A percentile compares a stretch with the other conserved stretches of the same genome.
These are phyloP conservation scores for Callospermophilus lateralis DNA, from an alignment of 2,113 vertebrate genomes.

Conservation along the genomic window DNA sequence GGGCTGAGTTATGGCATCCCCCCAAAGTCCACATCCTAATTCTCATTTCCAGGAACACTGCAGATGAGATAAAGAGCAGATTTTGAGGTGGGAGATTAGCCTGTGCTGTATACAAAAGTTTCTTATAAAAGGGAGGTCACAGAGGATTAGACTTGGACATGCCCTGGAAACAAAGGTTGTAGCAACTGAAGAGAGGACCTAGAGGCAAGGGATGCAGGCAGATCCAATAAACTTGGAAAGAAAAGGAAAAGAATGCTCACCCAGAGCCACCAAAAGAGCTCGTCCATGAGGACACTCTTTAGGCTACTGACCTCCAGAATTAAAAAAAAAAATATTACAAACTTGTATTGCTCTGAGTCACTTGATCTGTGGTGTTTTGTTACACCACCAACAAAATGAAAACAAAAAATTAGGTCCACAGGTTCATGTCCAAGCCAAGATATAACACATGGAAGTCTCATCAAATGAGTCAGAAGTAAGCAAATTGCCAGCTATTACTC, in stretches of 20 bases:
- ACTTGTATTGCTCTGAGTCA: neutral
- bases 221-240: neutral
- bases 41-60: neutral
- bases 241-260: neutral
- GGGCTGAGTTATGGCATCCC: neutral
- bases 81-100: neutral
- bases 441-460: no score
- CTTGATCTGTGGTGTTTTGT: neutral
- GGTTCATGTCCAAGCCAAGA: no score
- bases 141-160: neutral
- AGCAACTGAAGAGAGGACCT: neutral
- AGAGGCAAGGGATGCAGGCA: neutral
- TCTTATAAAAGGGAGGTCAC: neutral
- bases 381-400: no score
- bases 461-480: no score
- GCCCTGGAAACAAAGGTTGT: neutral
- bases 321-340: neutral
- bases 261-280: neutral
- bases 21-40: neutral
- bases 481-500: no score
- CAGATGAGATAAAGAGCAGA: neutral
- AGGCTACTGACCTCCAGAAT: neutral
- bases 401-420: no score
- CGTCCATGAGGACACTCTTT: fast-evolving
- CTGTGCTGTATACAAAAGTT: neutral